Conservation (phyloP, 2,797 vertebrate species). For the Triplophysa yarkandensis region DNA sequence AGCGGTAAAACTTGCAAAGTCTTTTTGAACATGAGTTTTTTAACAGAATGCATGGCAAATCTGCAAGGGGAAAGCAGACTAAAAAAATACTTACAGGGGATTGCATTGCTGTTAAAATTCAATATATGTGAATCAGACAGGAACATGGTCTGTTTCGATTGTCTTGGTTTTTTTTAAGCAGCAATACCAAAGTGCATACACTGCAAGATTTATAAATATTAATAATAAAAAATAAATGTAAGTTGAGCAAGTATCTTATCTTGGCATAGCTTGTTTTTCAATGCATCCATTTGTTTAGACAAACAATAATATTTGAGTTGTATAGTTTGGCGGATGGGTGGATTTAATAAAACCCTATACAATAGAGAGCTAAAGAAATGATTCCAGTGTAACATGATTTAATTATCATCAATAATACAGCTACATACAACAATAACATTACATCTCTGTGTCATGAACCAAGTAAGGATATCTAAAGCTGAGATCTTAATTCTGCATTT, state of each 20-base stretch:
- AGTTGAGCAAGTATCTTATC: background rate
- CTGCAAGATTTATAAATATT: background rate
- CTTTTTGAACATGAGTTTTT: background rate
- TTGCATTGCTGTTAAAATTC: background rate
- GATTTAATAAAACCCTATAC: no score
- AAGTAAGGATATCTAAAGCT: no score
- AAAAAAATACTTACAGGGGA: constrained; percentile 1
- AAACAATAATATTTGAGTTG: no score
- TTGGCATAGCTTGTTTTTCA: no score
- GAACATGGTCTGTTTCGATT: constrained; percentile 8
- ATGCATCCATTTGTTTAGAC: no score
- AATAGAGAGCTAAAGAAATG: no score
- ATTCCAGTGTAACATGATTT: no score
- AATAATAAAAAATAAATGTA: background rate
- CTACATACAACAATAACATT: no score
- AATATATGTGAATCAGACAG: background rate
- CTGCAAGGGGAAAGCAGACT: background rate
- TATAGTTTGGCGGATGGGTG: no score
- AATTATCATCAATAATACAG: no score
- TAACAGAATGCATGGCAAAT: background rate
- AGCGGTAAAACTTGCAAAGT: background rate
- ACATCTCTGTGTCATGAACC: no score
- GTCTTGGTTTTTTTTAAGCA: constrained; percentile 8
- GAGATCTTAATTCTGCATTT: no score
- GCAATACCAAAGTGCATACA: background rate